Conservation (phyloP, 2,113 vertebrate species). For the Erythrolamprus reginae region DNA sequence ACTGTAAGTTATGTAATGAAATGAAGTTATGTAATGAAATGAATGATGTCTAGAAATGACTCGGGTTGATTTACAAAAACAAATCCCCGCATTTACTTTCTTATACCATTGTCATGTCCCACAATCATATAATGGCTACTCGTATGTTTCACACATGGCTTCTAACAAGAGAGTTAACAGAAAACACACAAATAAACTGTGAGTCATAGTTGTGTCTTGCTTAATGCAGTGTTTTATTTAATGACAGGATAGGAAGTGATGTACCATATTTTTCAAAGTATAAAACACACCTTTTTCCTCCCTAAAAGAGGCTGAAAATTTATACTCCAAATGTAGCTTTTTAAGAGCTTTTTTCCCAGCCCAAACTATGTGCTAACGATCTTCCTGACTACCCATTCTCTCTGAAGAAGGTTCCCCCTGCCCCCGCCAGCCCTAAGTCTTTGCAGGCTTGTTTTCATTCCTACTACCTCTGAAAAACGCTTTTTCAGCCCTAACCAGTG, state of each 20-base stretch:
- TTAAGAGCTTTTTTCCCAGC: too few species aligned
- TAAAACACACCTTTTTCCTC: too few species aligned
- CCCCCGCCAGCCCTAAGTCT: too few species aligned
- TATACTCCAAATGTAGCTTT: too few species aligned
- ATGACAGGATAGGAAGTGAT: background rate
- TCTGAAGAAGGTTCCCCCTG: too few species aligned
- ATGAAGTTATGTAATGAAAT: background rate
- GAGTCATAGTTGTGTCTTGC: background rate
- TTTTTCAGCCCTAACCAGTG: too few species aligned
- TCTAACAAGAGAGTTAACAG: background rate
- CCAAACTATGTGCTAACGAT: too few species aligned
- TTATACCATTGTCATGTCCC: background rate
- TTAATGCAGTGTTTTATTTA: background rate
- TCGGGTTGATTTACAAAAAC: background rate
- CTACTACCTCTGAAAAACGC: too few species aligned
- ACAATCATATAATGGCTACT: background rate
- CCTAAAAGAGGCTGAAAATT: too few species aligned
- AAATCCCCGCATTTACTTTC: background rate
- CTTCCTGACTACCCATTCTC: too few species aligned
- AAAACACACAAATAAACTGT: background rate
- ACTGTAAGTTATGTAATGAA: background rate
- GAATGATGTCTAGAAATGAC: background rate
- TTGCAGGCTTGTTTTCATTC: too few species aligned
- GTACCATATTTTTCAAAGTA: too few species aligned
- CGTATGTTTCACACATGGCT: background rate